Conservation (phyloP, 2,113 vertebrate genomes). For the Bujurquina vittata region DNA sequence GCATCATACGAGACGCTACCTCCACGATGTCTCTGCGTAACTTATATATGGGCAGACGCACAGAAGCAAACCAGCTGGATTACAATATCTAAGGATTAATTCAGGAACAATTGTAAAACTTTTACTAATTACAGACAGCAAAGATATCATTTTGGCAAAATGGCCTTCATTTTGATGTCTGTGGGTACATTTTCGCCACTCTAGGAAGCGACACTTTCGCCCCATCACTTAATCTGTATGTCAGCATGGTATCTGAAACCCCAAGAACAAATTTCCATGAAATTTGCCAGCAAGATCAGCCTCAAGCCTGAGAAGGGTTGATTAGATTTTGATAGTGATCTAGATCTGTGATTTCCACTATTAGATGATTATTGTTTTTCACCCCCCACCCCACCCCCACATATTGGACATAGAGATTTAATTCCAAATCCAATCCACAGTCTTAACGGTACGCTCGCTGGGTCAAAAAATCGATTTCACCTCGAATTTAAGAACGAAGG, state of each 20-base stretch:
- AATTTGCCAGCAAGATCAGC: slow-evolving; percentile 34
- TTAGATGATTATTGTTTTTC: slow-evolving; percentile 61
- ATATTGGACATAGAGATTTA: slow-evolving; percentile 64
- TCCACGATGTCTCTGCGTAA: neutral
- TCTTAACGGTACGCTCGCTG: slow-evolving; percentile 10
- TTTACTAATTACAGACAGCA: neutral
- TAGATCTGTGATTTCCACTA: slow-evolving; percentile 64
- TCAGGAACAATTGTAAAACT: neutral
- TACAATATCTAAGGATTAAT: neutral
- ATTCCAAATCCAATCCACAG: slow-evolving; percentile 68
- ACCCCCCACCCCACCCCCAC: neutral
- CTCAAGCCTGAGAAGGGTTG: slow-evolving; percentile 41
- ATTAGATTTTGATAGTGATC: slow-evolving; percentile 74
- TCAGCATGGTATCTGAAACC: slow-evolving; percentile 8
- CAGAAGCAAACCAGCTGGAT: neutral
- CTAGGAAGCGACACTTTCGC: slow-evolving; percentile 1
- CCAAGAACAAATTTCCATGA: slow-evolving; percentile 40
- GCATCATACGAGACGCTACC: neutral
- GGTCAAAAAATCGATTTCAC: slow-evolving; percentile 72
- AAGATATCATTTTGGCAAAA: neutral
- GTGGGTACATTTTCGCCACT: neutral
- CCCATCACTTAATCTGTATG: slow-evolving; percentile 20
- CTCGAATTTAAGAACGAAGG: slow-evolving; percentile 46
- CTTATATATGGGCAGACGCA: neutral
- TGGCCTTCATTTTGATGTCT: neutral